Evolutionary conservation across 2,888 invertebrate species (phyloP).

Genomic region (Prenolepis imparis): DNA sequence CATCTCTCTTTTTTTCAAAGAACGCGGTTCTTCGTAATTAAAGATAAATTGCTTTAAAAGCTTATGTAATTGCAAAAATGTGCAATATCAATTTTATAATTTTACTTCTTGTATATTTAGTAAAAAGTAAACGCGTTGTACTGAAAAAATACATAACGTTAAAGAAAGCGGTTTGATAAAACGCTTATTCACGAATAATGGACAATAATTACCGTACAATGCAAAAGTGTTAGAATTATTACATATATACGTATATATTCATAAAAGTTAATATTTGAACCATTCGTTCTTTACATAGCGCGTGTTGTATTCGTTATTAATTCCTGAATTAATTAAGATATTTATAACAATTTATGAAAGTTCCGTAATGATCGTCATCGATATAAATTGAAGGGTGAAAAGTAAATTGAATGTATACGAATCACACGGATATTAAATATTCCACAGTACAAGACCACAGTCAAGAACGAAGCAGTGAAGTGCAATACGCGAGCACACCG

Average conservation of each 20-base stretch:
- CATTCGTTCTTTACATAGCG: neutral
- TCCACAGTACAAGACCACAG: slow-evolving; percentile 58
- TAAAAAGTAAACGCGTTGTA: neutral
- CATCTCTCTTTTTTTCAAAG: neutral
- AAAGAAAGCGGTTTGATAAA: neutral
- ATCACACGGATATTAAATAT: slow-evolving; percentile 27
- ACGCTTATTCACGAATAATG: slow-evolving; percentile 2
- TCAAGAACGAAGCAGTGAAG: slow-evolving; percentile 60
- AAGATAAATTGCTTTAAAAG: slow-evolving; percentile 38
- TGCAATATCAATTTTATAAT: neutral
- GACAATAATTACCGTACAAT: neutral
- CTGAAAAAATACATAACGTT: neutral
- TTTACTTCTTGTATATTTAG: neutral
- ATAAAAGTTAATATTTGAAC: neutral
- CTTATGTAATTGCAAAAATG: neutral
- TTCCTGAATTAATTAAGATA: slow-evolving; percentile 26
- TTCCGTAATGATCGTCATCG: slow-evolving; percentile 6
- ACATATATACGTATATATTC: neutral
- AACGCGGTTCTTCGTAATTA: slow-evolving; percentile 27
- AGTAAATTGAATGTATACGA: slow-evolving; percentile 23
- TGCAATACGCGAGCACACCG: slow-evolving; percentile 66
- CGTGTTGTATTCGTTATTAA: neutral
- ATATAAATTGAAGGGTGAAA: slow-evolving; percentile 12
- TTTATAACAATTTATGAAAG: slow-evolving; percentile 38
- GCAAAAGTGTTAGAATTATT: neutral